phyloP scores from a whole-genome alignment of 2,888 invertebrate genomes.

The Cremastobaeus sp. region DNA sequence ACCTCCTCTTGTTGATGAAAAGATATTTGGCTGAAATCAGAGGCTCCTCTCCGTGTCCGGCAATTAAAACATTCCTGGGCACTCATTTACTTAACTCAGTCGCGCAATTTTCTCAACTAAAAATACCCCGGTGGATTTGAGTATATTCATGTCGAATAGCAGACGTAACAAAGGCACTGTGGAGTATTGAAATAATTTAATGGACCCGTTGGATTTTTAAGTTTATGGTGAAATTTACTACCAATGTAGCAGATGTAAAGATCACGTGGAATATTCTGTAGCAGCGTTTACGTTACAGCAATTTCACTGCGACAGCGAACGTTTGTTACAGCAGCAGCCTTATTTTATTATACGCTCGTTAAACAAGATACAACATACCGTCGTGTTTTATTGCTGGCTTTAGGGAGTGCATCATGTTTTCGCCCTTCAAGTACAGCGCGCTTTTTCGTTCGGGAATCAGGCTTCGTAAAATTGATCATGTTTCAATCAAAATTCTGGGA shows the following conservation, averaged over 20 bases:
- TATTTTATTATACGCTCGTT: conserved; percentile 43
- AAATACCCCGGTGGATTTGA: conserved; percentile 22
- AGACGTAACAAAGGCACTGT: conserved; percentile 31
- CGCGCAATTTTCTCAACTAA: no score
- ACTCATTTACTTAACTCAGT: not conserved
- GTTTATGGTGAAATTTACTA: conserved; percentile 37
- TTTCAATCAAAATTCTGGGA: conserved; percentile 15
- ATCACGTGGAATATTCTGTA: conserved; percentile 42
- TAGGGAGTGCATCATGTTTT: conserved; percentile 8
- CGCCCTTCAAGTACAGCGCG: not conserved
- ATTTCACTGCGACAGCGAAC: conserved; percentile 33
- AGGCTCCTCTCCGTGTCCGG: no score
- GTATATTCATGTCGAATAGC: conserved; percentile 5
- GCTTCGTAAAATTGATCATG: not conserved
- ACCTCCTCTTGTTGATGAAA: no score
- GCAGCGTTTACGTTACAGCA: conserved; percentile 40
- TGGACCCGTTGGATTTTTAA: conserved; percentile 40
- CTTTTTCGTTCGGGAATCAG: not conserved
- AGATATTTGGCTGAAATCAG: no score
- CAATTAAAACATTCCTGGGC: not conserved
- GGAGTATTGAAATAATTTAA: conserved; percentile 45
- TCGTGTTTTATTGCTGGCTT: conserved; percentile 24
- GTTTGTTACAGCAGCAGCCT: conserved; percentile 39
- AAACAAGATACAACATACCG: conserved; percentile 23
- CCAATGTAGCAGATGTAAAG: conserved; percentile 41